Evolutionary conservation across 2,797 vertebrate genomes (phyloP), one percentile per base, ranked within the genome.

Genomic region (Heteromormyrus szaboi): DNA sequence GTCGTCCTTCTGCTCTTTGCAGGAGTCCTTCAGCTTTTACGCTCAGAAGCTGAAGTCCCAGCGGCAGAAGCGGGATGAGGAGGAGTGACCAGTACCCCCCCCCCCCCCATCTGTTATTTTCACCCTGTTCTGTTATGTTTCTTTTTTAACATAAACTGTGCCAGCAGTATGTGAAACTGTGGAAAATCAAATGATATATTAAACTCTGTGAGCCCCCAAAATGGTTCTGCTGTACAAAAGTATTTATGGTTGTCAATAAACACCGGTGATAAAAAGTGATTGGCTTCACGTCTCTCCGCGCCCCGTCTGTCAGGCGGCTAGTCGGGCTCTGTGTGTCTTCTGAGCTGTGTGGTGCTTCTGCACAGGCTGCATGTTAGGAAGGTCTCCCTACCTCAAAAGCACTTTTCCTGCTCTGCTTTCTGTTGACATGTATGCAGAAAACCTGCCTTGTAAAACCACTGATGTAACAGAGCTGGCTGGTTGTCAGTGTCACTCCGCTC

Each of bases 11-110:
- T 65, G 29, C 87, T 22, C 51, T 79, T 92, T 22, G 1, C 93
- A 99, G 98, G 96, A 98, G 92, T 91, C 94, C 3, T 97, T 97
- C 88, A 94, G 87, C 89, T 98, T 97, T 94, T 98, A 98, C 33
- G 90, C 92, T 90, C 93, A 97, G 2, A 95, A 97, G 92, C 91
- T 96, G 92, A 92, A 53, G 76, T 1, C 50, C 0, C 91, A 90
- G 79, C 8, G 12, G 22, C 12, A 89, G 68, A 50, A 0, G 22
- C 56, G 88, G 7, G 92, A 92, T 88, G 90, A 89, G 1, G 90
- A 94, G 4, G 87, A 94, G 44, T 96, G 93, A 88, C 0, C 12
- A 17, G 17, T 2, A 90, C 17, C 48, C 54, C 2, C 37, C 41
- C 25, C 25, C 90, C 72, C 12, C 88, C 37, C 41, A 89, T 83